phyloP scores from a whole-genome alignment of 1,140 invertebrate species.

The Choristoneura fumiferana region DNA sequence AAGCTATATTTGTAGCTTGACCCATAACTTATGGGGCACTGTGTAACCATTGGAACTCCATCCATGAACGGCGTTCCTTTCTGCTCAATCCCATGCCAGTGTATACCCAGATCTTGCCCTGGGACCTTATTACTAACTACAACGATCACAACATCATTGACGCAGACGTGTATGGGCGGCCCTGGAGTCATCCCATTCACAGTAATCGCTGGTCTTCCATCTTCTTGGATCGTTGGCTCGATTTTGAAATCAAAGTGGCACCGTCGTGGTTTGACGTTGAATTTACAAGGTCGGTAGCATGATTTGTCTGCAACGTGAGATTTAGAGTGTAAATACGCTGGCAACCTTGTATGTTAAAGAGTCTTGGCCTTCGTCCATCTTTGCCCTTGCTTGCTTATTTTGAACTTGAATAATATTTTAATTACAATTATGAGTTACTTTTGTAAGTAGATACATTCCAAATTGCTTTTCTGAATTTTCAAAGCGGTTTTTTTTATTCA shows the following conservation, averaged over 20 bases:
- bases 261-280: constrained; percentile 67
- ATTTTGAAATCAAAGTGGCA: constrained; percentile 67
- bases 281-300: constrained; percentile 72
- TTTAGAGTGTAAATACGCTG: not conserved
- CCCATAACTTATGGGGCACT: constrained; percentile 87
- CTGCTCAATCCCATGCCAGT: constrained; percentile 89
- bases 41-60: constrained; percentile 86
- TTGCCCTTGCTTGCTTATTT: not conserved
- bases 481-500: too few relatives aligned
- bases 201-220: constrained; percentile 71
- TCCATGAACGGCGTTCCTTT: constrained; percentile 88
- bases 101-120: constrained; percentile 83
- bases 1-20: constrained; percentile 88
- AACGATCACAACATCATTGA: constrained; percentile 90
- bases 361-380: constrained; percentile 9
- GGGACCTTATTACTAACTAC: constrained; percentile 87
- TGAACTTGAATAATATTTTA: not conserved
- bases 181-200: constrained; percentile 90
- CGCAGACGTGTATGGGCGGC: constrained; percentile 90
- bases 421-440: too few relatives aligned
- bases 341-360: not conserved
- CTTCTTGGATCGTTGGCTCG: constrained; percentile 44
- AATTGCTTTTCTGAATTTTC: too few relatives aligned
- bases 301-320: constrained; percentile 59
- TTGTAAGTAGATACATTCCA: too few relatives aligned